phyloP scores from a whole-genome alignment of 2,113 vertebrate species.

The Cichladusa arquata region DNA sequence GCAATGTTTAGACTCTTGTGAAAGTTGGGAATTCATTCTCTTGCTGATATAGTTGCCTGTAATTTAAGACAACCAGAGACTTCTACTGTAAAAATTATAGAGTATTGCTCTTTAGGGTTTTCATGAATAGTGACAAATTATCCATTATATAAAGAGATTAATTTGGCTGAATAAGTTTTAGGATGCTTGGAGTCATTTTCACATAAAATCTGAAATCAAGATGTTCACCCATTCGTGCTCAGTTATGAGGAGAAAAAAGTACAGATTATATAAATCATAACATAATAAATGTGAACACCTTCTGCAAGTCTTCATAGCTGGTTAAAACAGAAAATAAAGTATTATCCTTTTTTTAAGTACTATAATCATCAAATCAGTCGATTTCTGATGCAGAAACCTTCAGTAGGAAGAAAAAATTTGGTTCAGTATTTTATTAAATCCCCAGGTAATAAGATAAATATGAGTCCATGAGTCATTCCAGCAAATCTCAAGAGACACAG shows the following conservation, averaged over 20 bases:
- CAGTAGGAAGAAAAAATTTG: not conserved
- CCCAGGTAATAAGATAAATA: not conserved
- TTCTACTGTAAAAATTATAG: not conserved
- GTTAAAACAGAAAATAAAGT: not conserved
- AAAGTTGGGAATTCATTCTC: not conserved
- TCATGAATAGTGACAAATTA: not conserved
- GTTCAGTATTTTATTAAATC: not conserved
- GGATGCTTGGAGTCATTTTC: not conserved
- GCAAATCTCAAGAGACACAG: not conserved
- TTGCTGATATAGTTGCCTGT: not conserved
- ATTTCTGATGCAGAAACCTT: not conserved
- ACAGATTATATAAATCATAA: not conserved
- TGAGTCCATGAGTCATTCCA: not conserved
- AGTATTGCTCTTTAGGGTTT: not conserved
- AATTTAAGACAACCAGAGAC: not conserved
- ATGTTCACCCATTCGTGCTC: not conserved
- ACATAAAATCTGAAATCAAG: not conserved
- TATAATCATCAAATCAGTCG: not conserved
- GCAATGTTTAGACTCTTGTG: not conserved
- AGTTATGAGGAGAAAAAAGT: not conserved
- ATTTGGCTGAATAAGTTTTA: not conserved
- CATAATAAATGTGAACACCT: not conserved
- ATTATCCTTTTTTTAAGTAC: not conserved
- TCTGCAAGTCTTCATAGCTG: not conserved
- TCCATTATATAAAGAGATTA: not conserved